Conservation (phyloP, 1,140 invertebrate species). For the Drosophila bifasciata region DNA sequence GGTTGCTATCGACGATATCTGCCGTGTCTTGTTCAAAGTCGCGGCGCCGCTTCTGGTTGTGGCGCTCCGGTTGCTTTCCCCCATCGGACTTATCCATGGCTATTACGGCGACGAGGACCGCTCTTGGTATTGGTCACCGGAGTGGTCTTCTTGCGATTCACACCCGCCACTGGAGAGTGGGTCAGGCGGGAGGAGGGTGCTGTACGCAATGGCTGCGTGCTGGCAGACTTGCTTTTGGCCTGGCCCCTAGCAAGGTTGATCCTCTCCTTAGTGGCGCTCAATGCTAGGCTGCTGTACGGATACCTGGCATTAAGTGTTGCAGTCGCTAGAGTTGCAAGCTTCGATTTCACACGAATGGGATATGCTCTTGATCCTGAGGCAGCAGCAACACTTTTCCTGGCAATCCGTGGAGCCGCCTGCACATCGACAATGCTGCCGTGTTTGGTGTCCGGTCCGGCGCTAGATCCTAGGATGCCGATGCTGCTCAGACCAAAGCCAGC, state of each 20-base stretch:
- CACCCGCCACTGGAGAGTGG: neutral
- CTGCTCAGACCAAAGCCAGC: neutral
- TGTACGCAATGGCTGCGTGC: neutral
- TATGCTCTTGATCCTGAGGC: neutral
- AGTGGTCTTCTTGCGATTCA: constrained; percentile 3
- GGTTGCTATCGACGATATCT: neutral
- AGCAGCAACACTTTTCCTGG: neutral
- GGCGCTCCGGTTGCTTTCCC: neutral
- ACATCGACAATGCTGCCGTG: constrained; percentile 26
- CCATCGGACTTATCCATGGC: neutral
- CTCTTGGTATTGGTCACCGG: neutral
- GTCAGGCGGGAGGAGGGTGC: neutral
- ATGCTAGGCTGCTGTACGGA: too few species aligned
- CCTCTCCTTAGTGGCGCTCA: neutral
- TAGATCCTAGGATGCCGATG: neutral
- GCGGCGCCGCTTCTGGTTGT: neutral
- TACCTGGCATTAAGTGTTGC: neutral
- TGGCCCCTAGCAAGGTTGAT: neutral
- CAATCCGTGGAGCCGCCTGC: neutral
- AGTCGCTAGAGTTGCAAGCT: neutral
- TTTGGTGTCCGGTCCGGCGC: constrained; percentile 1
- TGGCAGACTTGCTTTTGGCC: constrained; percentile 21
- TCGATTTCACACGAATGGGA: neutral
- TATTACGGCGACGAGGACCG: too few species aligned
- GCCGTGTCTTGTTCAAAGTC: neutral